phyloP scores from a whole-genome alignment of 2,797 vertebrate species.

The Lepilemur septentrionalis region DNA sequence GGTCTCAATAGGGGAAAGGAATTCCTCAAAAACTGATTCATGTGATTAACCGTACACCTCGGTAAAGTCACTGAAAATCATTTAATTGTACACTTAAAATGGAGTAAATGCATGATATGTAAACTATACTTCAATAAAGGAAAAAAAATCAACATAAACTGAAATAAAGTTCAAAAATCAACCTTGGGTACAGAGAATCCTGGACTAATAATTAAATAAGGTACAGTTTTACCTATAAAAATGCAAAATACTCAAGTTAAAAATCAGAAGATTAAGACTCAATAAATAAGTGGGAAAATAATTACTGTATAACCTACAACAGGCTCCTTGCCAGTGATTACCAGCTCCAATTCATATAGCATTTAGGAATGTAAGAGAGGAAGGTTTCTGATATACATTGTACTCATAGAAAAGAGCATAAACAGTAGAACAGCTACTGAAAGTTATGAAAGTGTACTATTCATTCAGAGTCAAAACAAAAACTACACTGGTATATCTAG shows the following conservation, averaged over 20 bases:
- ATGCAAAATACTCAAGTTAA: not conserved
- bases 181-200: not conserved
- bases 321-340: not conserved
- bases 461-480: not conserved
- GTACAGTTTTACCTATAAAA: not conserved
- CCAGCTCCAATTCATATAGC: not conserved
- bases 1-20: too few relatives aligned
- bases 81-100: too few relatives aligned
- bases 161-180: not conserved
- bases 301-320: not conserved
- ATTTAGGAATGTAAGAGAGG: not conserved
- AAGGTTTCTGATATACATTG: not conserved
- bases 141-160: not conserved
- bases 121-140: too few relatives aligned
- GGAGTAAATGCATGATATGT: too few relatives aligned
- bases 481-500: not conserved
- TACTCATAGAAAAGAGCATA: not conserved
- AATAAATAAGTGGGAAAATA: not conserved
- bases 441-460: not conserved
- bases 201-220: not conserved
- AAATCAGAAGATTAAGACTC: not conserved
- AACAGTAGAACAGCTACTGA: not conserved
- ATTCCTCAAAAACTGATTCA: too few relatives aligned
- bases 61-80: too few relatives aligned
- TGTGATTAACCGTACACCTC: too few relatives aligned